Base-by-base conservation (phyloP, 2,888 invertebrate species). In the Lathronympha strigana region DNA sequence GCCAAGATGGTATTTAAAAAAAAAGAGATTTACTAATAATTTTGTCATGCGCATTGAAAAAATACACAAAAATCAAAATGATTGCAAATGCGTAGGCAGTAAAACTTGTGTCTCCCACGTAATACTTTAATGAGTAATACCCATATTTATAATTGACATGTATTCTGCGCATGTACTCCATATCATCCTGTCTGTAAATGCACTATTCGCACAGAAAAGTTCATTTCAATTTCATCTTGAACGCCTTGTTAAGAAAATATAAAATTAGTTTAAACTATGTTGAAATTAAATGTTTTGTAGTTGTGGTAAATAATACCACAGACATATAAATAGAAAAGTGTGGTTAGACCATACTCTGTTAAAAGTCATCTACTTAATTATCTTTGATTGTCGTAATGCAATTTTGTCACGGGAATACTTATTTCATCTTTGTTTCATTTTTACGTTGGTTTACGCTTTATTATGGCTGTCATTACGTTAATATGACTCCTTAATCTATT, bases 131-230 rank as follows among this genome's bases (percentile, higher is more conserved):
- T 63, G 33, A 25, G 50, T 50, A 57, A 63, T 28, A 57, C 36
- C 76, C 75, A 75, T 77, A 76, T 81, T 83, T 78, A 84, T 84
- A 84, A 86, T 86, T 84, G 83, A 86, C 80, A 82, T 82, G 76
- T 78, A 76, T 69, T 82, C 81, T 86, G 84, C 83, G 86, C 83
- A 80, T 79, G 83, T 62, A 75, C 11, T 36, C 6, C 13, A n/a
- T 6, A 51, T 36, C 11, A n/a, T 11, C 13, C 19, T 8, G n/a
- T 11, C 33, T 31, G 13, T n/a, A 50, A 40, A 54, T 0, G 25
- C 15, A 23, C 19, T 25, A 38, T 11, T 40, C 6, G 11, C 17
- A 28, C n/a, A 25, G 11, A 28, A 1, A 4, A 5, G 0, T 23
- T 25, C 2, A 11, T 11, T 40, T 40, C 0, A 28, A 55, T 28